Conservation (phyloP, 1,140 invertebrate genomes). For the Globodera rostochiensis region DNA sequence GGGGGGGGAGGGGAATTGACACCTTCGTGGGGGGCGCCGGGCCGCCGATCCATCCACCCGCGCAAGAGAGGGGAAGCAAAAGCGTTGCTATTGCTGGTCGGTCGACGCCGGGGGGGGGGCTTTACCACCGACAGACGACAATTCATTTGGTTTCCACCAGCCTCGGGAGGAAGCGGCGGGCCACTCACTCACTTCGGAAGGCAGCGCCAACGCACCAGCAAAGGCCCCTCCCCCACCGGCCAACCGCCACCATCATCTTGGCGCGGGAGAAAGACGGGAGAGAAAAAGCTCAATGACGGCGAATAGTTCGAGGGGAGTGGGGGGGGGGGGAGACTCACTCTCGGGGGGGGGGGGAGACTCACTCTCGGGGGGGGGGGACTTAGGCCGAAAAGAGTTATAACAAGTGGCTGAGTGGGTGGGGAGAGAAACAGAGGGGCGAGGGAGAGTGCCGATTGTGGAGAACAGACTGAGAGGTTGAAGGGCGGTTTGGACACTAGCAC, state of each 20-base stretch:
- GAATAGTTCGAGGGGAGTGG: not conserved
- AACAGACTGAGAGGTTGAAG: not conserved
- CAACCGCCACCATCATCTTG: not conserved
- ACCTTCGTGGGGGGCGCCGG: no score
- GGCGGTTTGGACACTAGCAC: not conserved
- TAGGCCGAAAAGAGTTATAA: not conserved
- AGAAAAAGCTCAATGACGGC: not conserved
- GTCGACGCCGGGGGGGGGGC: not conserved
- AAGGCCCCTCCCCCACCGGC: not conserved
- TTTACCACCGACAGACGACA: conserved; percentile 18
- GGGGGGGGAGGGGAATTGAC: not conserved
- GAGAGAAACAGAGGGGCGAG: not conserved
- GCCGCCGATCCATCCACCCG: conserved; percentile 1
- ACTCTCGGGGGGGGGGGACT: not conserved
- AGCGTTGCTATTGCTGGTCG: not conserved
- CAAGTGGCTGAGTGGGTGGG: not conserved
- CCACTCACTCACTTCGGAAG: not conserved
- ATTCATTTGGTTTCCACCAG: conserved; percentile 15
- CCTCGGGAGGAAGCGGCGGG: not conserved
- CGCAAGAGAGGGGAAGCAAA: conserved; percentile 2
- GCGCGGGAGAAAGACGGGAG: not conserved
- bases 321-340: not conserved
- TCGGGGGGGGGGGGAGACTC: no score
- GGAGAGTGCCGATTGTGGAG: not conserved
- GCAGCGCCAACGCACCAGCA: not conserved